Base-by-base conservation (phyloP, 2,113 vertebrate species). In the Oryzias javanicus region DNA sequence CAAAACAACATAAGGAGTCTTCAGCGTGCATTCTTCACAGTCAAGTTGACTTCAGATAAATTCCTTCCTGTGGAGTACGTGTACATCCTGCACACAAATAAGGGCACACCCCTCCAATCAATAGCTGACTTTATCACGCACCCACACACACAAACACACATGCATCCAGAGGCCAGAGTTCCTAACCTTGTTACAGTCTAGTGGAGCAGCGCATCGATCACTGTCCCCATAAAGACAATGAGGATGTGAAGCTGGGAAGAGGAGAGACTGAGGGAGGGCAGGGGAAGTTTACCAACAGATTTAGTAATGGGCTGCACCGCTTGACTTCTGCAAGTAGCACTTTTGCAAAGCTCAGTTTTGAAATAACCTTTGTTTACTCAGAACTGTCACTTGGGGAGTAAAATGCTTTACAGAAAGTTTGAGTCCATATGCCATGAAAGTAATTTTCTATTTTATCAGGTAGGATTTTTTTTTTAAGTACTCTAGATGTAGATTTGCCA, bases 201-300 rank as follows among this genome's bases (percentile, higher is more conserved):
- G 55, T 64, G 14, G 66, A 79, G 73, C 70, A 70, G 66, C 71
- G 71, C 78, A 84, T 83, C 70, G 42, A 85, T 88, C 82, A 76
- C 35, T 72, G 72, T 72, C 66, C 60, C 49, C 41, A 49, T 48
- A 40, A 74, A 83, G 74, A 79, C 72, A 75, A 78, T 70, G 57
- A 72, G 61, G 58, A 60, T 25, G 18, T 25, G 56, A 60, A 63
- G 55, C 40, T 35, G 60, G 55, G 42, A 45, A 6, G 60, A 53
- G 14, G 20, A 66, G 40, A 41, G 40, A 24, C 20, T 35, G 16
- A 64, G 49, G 27, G 12, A 63, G 18, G 46, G 67, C 4, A 55
- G 42, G 6, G 47, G 10, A 56, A 27, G 42, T 72, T 74, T 49
- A 47, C 44, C 76, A 59, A 64, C 49, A 80, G 29, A n/a, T 40